Evolutionary conservation across 2,888 invertebrate genomes (phyloP).

Genomic region (Odontocolon sp.): DNA sequence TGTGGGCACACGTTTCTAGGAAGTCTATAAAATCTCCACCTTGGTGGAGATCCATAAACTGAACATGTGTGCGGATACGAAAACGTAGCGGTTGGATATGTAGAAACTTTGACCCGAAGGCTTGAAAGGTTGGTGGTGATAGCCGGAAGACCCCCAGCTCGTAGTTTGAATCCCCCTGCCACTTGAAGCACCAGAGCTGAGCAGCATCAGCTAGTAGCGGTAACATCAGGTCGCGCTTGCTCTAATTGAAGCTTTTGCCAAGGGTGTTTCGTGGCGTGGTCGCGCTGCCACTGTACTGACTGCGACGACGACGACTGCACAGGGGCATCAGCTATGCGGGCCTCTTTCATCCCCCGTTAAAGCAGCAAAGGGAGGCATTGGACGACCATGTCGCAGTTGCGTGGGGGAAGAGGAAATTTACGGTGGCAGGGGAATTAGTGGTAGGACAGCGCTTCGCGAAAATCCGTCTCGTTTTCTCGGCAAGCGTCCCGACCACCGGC

Average conservation of each 20-base stretch:
- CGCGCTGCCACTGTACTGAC: conserved; percentile 34
- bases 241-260: conserved; percentile 59
- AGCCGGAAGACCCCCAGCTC: conserved; percentile 15
- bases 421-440: conserved; percentile 53
- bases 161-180: conserved; percentile 18
- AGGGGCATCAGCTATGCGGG: no score
- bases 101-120: conserved; percentile 21
- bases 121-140: conserved; percentile 28
- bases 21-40: no score
- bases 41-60: conserved; percentile 47
- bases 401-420: conserved; percentile 45
- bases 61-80: conserved; percentile 31
- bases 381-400: conserved; percentile 32
- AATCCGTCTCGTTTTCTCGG: conserved; percentile 65
- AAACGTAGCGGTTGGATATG: neutral
- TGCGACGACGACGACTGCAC: conserved; percentile 28
- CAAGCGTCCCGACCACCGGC: conserved; percentile 46
- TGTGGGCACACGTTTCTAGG: no score
- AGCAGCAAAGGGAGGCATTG: conserved; percentile 27
- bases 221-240: conserved; percentile 22
- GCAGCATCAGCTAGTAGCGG: conserved; percentile 40
- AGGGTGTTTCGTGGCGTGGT: conserved; percentile 54
- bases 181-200: conserved; percentile 21
- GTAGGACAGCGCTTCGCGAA: conserved; percentile 58
- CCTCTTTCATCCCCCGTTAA: conserved; percentile 25